phyloP scores from a whole-genome alignment of 1,140 invertebrate species.

The Orussus abietinus region DNA sequence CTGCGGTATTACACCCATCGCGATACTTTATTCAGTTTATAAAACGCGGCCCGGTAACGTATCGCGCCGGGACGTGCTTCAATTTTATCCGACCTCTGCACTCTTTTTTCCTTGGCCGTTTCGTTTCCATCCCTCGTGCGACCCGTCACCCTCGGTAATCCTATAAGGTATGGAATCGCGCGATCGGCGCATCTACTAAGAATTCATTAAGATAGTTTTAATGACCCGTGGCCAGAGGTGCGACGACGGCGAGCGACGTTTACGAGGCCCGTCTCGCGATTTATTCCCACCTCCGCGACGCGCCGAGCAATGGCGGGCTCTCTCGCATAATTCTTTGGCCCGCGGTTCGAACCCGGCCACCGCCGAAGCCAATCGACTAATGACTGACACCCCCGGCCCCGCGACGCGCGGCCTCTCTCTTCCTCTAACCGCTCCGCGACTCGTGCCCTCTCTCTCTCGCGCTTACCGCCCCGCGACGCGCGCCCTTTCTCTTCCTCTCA shows the following conservation, averaged over 20 bases:
- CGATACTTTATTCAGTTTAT: slow-evolving; percentile 47
- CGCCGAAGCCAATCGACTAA: slow-evolving; percentile 34
- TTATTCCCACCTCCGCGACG: slow-evolving; percentile 10
- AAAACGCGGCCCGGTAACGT: slow-evolving; percentile 42
- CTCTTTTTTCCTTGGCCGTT: slow-evolving; percentile 12
- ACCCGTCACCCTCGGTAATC: not conserved
- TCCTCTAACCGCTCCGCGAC: slow-evolving; percentile 8
- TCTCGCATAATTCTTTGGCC: slow-evolving; percentile 14
- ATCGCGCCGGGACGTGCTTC: slow-evolving; percentile 37
- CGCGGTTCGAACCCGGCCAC: slow-evolving; percentile 15
- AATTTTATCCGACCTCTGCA: slow-evolving; percentile 32
- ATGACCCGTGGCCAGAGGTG: too few relatives aligned
- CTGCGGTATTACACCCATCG: slow-evolving; percentile 32
- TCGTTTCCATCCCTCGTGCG: not conserved
- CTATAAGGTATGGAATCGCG: too few relatives aligned
- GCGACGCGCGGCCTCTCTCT: slow-evolving; percentile 15
- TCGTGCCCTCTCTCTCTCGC: slow-evolving; percentile 4
- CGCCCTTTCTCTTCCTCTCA: slow-evolving; percentile 4
- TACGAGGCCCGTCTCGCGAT: slow-evolving; percentile 4
- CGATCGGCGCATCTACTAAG: too few relatives aligned
- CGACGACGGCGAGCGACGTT: slow-evolving; percentile 1
- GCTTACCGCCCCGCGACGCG: too few relatives aligned
- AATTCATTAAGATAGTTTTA: too few relatives aligned
- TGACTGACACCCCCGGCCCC: slow-evolving; percentile 28
- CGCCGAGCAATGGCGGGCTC: slow-evolving; percentile 14